Conservation (phyloP, 2,113 vertebrate genomes). For the Albula glossodonta region DNA sequence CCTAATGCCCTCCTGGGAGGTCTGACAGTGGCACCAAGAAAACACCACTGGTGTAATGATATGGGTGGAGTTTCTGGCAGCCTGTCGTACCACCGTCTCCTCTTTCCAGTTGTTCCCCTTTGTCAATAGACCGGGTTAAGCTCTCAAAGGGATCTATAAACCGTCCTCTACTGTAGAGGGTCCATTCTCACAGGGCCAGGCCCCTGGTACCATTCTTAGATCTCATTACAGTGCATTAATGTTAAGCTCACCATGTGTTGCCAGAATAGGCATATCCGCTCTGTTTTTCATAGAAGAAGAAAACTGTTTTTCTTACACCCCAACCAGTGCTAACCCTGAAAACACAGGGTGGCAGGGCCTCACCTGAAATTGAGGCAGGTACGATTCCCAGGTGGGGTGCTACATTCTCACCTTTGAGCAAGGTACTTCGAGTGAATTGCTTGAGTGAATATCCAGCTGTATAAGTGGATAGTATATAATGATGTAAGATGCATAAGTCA, state of each 20-base stretch:
- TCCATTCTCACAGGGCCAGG: conserved; percentile 49
- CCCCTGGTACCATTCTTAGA: conserved; percentile 41
- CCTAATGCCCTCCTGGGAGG: neutral
- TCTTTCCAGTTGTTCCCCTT: conserved; percentile 55
- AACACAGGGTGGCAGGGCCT: conserved; percentile 33
- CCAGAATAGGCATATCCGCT: conserved; percentile 48
- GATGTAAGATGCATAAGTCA: too few species aligned
- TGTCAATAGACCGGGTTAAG: conserved; percentile 18
- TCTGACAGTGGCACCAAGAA: conserved; percentile 25
- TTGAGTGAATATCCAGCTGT: too few species aligned
- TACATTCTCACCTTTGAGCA: too few species aligned
- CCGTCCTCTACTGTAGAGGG: conserved; percentile 44
- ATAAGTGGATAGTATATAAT: too few species aligned
- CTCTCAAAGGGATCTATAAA: conserved; percentile 33
- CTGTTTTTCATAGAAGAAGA: conserved; percentile 36
- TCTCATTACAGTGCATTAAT: conserved; percentile 52
- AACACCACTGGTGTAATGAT: conserved; percentile 24
- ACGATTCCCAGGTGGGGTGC: too few species aligned
- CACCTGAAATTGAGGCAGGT: conserved; percentile 10
- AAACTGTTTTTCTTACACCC: conserved; percentile 48
- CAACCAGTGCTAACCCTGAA: conserved; percentile 13
- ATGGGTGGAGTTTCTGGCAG: conserved; percentile 46
- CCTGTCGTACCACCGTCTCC: conserved; percentile 45
- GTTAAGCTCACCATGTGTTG: conserved; percentile 49
- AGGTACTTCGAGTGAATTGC: too few species aligned